These are phyloP conservation scores for Ceratotherium simum DNA, from an alignment of 2,113 vertebrate genomes.

Conservation along the genomic window DNA sequence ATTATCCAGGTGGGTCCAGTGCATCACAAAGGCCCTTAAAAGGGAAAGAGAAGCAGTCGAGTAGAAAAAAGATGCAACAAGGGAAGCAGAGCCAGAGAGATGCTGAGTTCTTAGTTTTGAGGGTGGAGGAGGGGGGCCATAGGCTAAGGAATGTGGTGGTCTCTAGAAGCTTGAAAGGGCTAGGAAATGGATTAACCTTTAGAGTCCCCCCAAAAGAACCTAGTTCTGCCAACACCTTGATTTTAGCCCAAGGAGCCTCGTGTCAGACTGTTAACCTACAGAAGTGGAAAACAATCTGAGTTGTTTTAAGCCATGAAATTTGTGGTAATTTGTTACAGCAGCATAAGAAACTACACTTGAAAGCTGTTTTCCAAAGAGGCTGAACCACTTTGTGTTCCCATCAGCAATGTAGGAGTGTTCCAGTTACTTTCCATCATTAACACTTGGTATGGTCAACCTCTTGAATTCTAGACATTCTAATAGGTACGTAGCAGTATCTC, in stretches of 20 bases:
- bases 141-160: neutral
- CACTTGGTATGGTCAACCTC: neutral
- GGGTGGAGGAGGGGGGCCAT: neutral
- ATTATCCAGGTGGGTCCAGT: neutral
- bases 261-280: neutral
- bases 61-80: neutral
- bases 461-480: neutral
- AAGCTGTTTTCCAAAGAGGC: no score
- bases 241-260: neutral
- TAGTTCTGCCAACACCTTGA: neutral
- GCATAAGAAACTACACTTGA: neutral
- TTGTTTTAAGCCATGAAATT: constrained; percentile 31
- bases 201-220: neutral
- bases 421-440: neutral
- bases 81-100: neutral
- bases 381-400: neutral
- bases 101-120: neutral
- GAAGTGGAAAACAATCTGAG: neutral
- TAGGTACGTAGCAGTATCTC: neutral
- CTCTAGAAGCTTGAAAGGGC: neutral
- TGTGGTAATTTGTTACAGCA: neutral
- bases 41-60: neutral
- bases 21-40: neutral
- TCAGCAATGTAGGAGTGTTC: neutral
- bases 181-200: neutral